Base-by-base conservation (phyloP, 2,797 vertebrate species). In the Sciaenops ocellatus region DNA sequence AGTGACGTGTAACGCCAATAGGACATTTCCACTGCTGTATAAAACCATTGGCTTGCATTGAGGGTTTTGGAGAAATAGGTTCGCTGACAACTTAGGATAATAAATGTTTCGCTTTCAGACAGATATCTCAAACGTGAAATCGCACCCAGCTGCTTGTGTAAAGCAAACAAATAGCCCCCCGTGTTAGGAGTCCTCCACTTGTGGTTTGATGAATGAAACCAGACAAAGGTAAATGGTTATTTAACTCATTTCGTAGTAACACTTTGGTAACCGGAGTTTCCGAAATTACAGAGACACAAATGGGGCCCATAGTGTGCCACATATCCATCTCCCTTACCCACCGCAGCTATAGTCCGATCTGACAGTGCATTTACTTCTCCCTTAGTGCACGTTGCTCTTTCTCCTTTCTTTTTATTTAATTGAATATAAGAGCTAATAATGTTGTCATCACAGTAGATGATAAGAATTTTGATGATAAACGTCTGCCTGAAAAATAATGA, bases 51-150 rank as follows among this genome's bases (percentile, higher is more conserved):
- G 77, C 81, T 80, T 87, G 92, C 89, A 91, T 76, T 87, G 91
- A 89, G 87, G 90, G 86, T 92, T 96, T 92, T 82, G 71, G 82
- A 95, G 94, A 96, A 96, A 96, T 92, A 94, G 95, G 95, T 96
- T 94, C 92, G 83, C 95, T 97, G 97, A 97, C 97, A 98, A 96
- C 94, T 93, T 94, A 92, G 96, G 95, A 95, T 97, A 97, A 98
- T 97, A 97, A 97, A 98, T 97, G 96, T 96, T 96, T 94, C 90
- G 94, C 97, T 97, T 97, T 97, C 97, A 97, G 96, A 96, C 95
- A 96, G 95, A 96, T 96, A 97, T 96, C 96, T 97, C 96, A 97
- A 95, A 97, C 96, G 97, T 98, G 97, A 98, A 97, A 98, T 97
- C 96, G 96, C 96, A 92, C 96, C 96, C 97, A 97, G 97, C 97